A percentile compares a stretch with the other conserved stretches of the same genome.
phyloP scores from a whole-genome alignment of 2,113 vertebrate species.

The Cricetomys ansorgei region DNA sequence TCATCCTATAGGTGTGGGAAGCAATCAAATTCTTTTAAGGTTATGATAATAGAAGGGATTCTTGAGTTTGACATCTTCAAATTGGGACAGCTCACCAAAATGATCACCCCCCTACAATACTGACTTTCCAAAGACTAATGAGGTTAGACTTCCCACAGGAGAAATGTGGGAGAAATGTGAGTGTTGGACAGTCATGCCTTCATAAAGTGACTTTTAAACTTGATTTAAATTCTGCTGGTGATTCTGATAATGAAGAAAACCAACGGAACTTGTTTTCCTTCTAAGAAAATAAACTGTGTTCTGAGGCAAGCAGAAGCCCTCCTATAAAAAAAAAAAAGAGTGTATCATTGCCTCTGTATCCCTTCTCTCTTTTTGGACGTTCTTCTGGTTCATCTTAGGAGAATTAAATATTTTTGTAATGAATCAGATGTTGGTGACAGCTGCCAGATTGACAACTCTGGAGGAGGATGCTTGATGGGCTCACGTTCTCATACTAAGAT shows the following conservation, averaged over 20 bases:
- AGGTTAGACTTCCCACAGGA: not conserved
- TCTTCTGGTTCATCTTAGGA: conserved; percentile 86
- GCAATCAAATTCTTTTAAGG: conserved; percentile 47
- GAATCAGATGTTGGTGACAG: conserved; percentile 86
- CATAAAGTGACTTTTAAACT: not conserved
- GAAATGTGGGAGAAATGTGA: not conserved
- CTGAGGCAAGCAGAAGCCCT: conserved; percentile 76
- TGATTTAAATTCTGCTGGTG: not conserved
- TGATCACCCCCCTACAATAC: not conserved
- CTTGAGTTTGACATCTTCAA: not conserved
- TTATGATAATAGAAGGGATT: not conserved
- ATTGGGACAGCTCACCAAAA: not conserved
- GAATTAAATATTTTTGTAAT: conserved; percentile 89
- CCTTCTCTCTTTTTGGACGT: conserved; percentile 82
- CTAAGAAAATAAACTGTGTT: conserved; percentile 55
- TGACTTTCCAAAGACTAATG: not conserved
- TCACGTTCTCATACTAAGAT: conserved; percentile 81
- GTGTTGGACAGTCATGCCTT: not conserved
- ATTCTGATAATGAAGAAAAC: conserved; percentile 1
- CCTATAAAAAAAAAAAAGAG: conserved; percentile 76
- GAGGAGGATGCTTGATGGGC: conserved; percentile 83
- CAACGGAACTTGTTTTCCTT: not conserved
- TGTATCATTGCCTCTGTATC: conserved; percentile 80
- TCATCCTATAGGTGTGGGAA: conserved; percentile 53
- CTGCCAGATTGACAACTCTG: conserved; percentile 87